phyloP scores from a whole-genome alignment of 2,797 vertebrate species.

The Characodon lateralis region DNA sequence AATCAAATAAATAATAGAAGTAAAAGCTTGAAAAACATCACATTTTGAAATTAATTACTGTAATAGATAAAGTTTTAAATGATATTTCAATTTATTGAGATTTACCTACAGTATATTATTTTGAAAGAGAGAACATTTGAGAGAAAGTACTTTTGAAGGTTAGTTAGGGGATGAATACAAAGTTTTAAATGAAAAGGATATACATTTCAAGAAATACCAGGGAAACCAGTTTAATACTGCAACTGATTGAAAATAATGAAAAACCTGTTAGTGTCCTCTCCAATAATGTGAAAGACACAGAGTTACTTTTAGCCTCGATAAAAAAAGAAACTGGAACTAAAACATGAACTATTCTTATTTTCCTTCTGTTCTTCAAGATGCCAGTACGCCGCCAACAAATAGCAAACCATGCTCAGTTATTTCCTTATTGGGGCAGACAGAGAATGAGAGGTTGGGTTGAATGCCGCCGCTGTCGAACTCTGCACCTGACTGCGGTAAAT shows the following conservation, averaged over 20 bases:
- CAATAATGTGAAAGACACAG: slow-evolving; percentile 26
- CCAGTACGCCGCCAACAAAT: slow-evolving; percentile 52
- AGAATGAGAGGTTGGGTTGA: slow-evolving; percentile 72
- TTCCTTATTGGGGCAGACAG: slow-evolving; percentile 72
- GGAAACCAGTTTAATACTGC: background rate
- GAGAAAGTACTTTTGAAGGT: background rate
- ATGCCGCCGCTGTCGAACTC: slow-evolving; percentile 63
- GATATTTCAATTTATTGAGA: background rate
- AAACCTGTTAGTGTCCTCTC: background rate
- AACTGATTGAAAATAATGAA: background rate
- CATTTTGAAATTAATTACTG: background rate
- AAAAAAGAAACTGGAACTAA: slow-evolving; percentile 32
- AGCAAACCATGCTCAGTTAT: slow-evolving; percentile 65
- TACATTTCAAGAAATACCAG: slow-evolving; percentile 1
- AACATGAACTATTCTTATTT: slow-evolving; percentile 8
- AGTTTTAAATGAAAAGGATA: background rate
- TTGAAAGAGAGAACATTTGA: background rate
- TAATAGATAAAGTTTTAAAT: background rate
- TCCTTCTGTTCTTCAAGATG: slow-evolving; percentile 7
- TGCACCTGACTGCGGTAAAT: slow-evolving; percentile 81
- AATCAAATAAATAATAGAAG: too few species aligned
- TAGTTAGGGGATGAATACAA: background rate
- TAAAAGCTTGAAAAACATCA: too few species aligned
- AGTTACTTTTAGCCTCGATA: slow-evolving; percentile 7
- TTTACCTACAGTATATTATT: too few species aligned